Evolutionary conservation across 1,140 invertebrate species (phyloP).

Genomic region (Drosophila simulans): DNA sequence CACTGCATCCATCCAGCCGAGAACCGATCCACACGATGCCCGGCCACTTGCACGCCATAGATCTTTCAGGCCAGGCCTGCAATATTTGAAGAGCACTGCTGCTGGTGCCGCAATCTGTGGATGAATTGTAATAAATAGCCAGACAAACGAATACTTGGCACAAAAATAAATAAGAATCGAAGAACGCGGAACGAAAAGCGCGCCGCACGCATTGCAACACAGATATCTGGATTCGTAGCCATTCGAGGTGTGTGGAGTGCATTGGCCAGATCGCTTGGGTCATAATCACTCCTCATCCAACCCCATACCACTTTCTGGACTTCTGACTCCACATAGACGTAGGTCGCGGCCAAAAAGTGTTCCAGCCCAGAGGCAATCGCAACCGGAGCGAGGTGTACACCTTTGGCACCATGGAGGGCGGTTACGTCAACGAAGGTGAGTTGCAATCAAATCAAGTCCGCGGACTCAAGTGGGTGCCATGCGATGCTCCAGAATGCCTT

Average conservation of each 20-base stretch:
- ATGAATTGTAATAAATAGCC: conserved; percentile 76
- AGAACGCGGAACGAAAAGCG: conserved; percentile 21
- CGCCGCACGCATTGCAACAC: conserved; percentile 41
- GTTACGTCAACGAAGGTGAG: conserved; percentile 84
- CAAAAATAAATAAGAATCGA: conserved; percentile 64
- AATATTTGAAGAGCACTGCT: conserved; percentile 48
- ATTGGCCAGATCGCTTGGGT: conserved; percentile 48
- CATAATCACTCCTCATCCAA: conserved; percentile 2
- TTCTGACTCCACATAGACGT: conserved; percentile 48
- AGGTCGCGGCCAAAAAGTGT: conserved; percentile 78
- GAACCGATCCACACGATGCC: conserved; percentile 54
- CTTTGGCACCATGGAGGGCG: conserved; percentile 84
- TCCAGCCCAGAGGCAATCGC: conserved; percentile 53
- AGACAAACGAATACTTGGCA: conserved; percentile 55
- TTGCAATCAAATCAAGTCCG: conserved; percentile 21
- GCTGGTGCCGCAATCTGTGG: conserved; percentile 63
- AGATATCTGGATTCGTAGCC: conserved; percentile 20
- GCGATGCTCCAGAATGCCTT: conserved; percentile 19
- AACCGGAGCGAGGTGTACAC: conserved; percentile 82
- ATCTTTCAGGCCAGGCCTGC: conserved; percentile 35
- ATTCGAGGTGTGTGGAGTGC: conserved; percentile 60
- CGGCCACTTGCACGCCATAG: conserved; percentile 39
- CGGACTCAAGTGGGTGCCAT: conserved; percentile 6
- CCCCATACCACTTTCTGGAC: not conserved
- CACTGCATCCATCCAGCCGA: conserved; percentile 16